phyloP scores from a whole-genome alignment of 2,888 invertebrate species.

The Agapostemon virescens region DNA sequence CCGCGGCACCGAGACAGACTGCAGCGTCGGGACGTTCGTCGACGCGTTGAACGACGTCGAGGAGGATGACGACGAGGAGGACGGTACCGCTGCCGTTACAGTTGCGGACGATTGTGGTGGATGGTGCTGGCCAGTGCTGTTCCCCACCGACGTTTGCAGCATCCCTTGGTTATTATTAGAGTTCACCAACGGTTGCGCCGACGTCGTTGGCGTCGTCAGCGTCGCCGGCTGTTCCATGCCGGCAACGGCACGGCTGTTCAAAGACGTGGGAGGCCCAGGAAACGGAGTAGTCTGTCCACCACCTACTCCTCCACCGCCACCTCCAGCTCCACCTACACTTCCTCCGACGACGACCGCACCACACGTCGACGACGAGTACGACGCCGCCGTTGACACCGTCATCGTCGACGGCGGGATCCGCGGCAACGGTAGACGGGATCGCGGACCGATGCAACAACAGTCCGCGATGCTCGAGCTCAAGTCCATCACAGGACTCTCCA shows the following conservation, averaged over 20 bases:
- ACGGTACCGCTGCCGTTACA: conserved; percentile 62
- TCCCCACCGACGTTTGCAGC: conserved; percentile 71
- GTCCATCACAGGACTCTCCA: conserved; percentile 61
- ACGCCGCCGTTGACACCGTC: conserved; percentile 30
- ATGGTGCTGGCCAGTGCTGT: conserved; percentile 61
- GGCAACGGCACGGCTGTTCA: conserved; percentile 53
- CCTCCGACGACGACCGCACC: conserved; percentile 47
- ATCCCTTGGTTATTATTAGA: conserved; percentile 78
- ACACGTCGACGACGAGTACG: conserved; percentile 50
- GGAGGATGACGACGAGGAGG: conserved; percentile 61
- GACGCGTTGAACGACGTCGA: conserved; percentile 62
- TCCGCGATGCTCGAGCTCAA: conserved; percentile 70
- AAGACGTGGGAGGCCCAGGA: conserved; percentile 57
- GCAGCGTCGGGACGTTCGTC: conserved; percentile 64
- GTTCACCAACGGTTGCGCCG: conserved; percentile 68
- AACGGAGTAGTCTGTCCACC: conserved; percentile 49
- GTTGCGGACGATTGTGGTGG: conserved; percentile 61
- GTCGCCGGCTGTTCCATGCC: conserved; percentile 62
- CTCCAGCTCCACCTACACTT: conserved; percentile 53
- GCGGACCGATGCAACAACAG: conserved; percentile 77
- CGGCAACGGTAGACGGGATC: conserved; percentile 74
- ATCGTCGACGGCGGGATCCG: conserved; percentile 59
- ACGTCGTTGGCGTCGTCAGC: conserved; percentile 62
- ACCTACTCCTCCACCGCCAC: conserved; percentile 51
- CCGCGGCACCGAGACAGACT: conserved; percentile 73